Conservation (phyloP, 2,797 vertebrate genomes). For the Otolemur crassicaudatus region DNA sequence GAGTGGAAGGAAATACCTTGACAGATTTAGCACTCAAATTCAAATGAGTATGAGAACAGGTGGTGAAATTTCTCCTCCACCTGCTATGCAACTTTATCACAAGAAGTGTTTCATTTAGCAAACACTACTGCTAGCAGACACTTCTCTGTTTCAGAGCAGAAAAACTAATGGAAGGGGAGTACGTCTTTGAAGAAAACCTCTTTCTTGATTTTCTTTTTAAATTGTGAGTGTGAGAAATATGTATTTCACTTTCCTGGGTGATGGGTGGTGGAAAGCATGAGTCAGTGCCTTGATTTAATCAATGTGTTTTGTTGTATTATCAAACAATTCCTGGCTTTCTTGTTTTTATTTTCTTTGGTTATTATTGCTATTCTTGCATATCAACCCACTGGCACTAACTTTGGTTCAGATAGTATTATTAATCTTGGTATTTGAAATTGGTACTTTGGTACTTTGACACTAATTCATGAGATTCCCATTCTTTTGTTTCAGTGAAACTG, state of each 20-base stretch:
- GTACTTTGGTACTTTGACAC: not conserved
- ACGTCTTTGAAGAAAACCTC: conserved; percentile 70
- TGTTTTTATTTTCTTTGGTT: conserved; percentile 8
- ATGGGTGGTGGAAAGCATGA: conserved; percentile 38
- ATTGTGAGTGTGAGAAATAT: conserved; percentile 73
- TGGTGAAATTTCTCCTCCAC: conserved; percentile 72
- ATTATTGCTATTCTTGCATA: not conserved
- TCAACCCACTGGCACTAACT: not conserved
- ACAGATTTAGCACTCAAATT: conserved; percentile 77
- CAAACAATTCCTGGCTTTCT: not conserved
- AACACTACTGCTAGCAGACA: conserved; percentile 68
- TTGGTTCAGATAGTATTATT: conserved; percentile 48
- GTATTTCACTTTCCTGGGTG: conserved; percentile 44
- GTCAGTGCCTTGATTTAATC: conserved; percentile 50
- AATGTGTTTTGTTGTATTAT: conserved; percentile 2
- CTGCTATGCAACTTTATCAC: conserved; percentile 73
- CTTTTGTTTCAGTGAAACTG: conserved; percentile 3
- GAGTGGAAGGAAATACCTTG: conserved; percentile 73
- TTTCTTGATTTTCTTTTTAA: conserved; percentile 80
- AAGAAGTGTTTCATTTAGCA: conserved; percentile 79
- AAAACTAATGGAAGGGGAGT: conserved; percentile 69
- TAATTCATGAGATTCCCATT: conserved; percentile 25
- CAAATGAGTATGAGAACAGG: conserved; percentile 76
- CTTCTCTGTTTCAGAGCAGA: conserved; percentile 73
- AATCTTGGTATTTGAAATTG: conserved; percentile 24